Evolutionary conservation across 2,888 invertebrate species (phyloP).

Genomic region (Mythimna ferrago): DNA sequence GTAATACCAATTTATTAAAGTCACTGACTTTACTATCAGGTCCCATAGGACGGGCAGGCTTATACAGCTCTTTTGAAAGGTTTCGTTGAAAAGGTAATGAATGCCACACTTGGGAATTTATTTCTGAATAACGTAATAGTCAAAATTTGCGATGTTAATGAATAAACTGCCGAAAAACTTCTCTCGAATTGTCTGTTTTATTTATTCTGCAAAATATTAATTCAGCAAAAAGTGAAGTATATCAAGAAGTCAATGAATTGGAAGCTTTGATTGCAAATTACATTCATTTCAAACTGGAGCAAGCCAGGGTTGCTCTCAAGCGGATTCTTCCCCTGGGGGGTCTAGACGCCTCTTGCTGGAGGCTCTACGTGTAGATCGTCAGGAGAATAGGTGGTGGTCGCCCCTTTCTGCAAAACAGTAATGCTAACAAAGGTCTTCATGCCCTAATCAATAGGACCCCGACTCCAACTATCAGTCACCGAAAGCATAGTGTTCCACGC

Average conservation of each 20-base stretch:
- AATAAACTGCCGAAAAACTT: conserved; percentile 14
- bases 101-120: conserved; percentile 43
- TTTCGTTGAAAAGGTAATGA: conserved; percentile 47
- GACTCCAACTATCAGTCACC: no score
- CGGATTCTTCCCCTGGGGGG: no score
- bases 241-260: background rate
- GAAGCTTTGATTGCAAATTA: no score
- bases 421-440: no score
- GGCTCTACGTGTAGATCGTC: no score
- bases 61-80: conserved; percentile 45
- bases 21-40: conserved; percentile 29
- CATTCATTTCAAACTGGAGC: no score
- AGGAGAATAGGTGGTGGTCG: no score
- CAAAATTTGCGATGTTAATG: conserved; percentile 30
- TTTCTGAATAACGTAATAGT: conserved; percentile 30
- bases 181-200: background rate
- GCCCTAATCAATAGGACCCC: no score
- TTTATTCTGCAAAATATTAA: background rate
- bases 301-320: no score
- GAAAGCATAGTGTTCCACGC: no score
- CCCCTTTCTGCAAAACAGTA: no score
- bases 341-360: no score
- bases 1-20: conserved; percentile 41
- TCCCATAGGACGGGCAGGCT: conserved; percentile 20
- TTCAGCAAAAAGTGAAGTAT: background rate